Conservation (phyloP, 2,797 vertebrate species). For the Synaphobranchus kaupii region DNA sequence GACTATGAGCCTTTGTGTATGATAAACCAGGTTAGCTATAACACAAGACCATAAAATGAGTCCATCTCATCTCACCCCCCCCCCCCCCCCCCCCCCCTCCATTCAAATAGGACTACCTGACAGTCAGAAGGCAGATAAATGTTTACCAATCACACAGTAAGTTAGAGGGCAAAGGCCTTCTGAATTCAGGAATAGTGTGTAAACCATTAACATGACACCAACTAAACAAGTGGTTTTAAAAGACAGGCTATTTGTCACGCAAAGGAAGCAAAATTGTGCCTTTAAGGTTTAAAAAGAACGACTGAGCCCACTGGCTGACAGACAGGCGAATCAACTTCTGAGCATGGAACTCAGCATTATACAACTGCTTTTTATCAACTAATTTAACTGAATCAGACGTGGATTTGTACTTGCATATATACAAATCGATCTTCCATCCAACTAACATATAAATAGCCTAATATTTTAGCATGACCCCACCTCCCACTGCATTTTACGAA, state of each 20-base stretch:
- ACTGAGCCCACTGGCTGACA: not conserved
- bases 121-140: not conserved
- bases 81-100: too few species aligned
- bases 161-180: constrained; percentile 9
- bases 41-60: not conserved
- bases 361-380: not conserved
- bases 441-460: not conserved
- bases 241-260: not conserved
- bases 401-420: not conserved
- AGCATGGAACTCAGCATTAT: not conserved
- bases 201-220: constrained; percentile 12
- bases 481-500: not conserved
- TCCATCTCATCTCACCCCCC: too few species aligned
- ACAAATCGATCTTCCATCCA: not conserved
- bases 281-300: not conserved
- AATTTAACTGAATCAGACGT: not conserved
- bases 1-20: not conserved
- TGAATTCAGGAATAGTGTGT: not conserved
- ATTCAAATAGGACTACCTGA: not conserved
- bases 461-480: not conserved
- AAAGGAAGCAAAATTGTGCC: not conserved
- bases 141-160: not conserved
- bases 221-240: not conserved
- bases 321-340: not conserved
- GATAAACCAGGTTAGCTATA: too few species aligned